phyloP scores from a whole-genome alignment of 2,888 invertebrate genomes.

The Lacanobia oleracea region DNA sequence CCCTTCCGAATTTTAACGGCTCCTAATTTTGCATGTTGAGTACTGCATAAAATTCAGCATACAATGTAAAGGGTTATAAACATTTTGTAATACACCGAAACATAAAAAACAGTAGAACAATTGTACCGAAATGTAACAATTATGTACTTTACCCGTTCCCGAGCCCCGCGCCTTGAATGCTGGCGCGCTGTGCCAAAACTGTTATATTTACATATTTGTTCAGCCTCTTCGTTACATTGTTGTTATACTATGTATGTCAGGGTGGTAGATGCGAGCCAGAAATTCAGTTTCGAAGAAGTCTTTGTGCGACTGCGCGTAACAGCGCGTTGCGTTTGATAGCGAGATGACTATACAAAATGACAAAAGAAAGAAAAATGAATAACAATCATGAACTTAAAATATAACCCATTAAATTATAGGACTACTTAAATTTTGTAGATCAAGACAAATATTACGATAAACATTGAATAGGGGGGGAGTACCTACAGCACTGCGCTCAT shows the following conservation, averaged over 20 bases:
- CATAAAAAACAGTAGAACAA: conserved; percentile 36
- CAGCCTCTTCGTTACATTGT: conserved; percentile 55
- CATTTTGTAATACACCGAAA: conserved; percentile 35
- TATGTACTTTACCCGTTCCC: conserved; percentile 50
- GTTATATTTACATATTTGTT: conserved; percentile 66
- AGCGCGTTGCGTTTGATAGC: background rate
- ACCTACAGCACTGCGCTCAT: background rate
- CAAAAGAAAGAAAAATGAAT: background rate
- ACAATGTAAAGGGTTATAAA: conserved; percentile 45
- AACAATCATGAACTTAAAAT: background rate
- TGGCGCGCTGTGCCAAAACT: conserved; percentile 54
- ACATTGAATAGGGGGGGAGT: too few species aligned
- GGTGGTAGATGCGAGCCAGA: conserved; percentile 53
- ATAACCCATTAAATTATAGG: too few species aligned
- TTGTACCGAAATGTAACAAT: conserved; percentile 53
- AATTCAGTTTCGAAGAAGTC: conserved; percentile 28
- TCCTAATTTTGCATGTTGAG: conserved; percentile 33
- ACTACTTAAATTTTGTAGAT: too few species aligned
- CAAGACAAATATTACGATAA: too few species aligned
- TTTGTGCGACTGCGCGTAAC: background rate
- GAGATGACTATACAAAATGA: background rate
- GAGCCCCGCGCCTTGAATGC: conserved; percentile 38
- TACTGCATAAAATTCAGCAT: conserved; percentile 31
- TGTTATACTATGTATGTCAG: conserved; percentile 54
- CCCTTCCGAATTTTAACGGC: conserved; percentile 18